Evolutionary conservation across 2,888 invertebrate species (phyloP), one percentile per base, ranked within the genome.

Genomic region (Ophion ellenae): DNA sequence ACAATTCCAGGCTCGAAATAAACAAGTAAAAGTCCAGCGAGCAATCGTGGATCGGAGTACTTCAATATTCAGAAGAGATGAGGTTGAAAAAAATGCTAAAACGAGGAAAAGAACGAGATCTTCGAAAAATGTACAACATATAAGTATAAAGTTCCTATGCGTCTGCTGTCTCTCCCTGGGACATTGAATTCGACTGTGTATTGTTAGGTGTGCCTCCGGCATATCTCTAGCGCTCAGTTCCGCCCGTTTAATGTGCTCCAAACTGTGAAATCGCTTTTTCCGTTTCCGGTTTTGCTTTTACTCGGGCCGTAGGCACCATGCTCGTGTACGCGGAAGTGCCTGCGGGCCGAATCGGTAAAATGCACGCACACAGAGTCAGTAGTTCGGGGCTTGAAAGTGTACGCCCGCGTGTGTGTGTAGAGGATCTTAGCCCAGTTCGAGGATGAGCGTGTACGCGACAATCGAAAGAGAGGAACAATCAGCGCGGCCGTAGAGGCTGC

Each of bases 401-500:
- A 47, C 47, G 14, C 2, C 9, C 9, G 47, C 9, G 14, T 47
- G 47, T 14, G 20, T 45, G 45, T 47, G 7, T 10, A 20, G 47
- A 69, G 81, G 88, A 88, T 89, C 89, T 91, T 91, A 90, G 89
- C 90, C 91, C 89, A 90, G 90, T 91, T 90, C 85, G 83, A 85
- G 84, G 79, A 79, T 64, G 78, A 86, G 73, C 85, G 84, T 84
- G 47, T 47, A 67, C 73, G 70, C 70, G 84, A 87, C 81, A 83
- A 83, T 84, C 86, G 81, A 87, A 85, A 81, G 75, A 84, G 83
- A 81, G 83, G 91, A 91, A 90, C 91, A 91, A 90, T 91, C 90
- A 89, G 88, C 88, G 88, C 89, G 89, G 86, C 88, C 89, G 89
- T 86, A 77, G 28, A 57, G 83, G 57, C 80, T 63, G 77, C 82